A percentile compares a stretch with the other conserved stretches of the same genome.
Evolutionary conservation across 2,888 invertebrate species (phyloP).

Genomic region (Hermodice carunculata): DNA sequence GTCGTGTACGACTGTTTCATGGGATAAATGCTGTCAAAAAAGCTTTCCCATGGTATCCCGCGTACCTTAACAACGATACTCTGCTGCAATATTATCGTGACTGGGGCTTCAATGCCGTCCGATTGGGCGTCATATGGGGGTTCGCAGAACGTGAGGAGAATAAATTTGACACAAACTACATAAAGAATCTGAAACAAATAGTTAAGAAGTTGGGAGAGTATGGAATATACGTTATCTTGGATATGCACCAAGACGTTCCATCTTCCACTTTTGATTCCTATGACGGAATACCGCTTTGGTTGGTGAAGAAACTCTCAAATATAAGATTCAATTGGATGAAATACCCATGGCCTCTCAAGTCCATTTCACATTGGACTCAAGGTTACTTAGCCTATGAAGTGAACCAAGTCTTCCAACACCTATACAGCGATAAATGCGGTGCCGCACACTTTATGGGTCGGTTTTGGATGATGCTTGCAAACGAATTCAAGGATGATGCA

Average conservation of each 20-base stretch:
- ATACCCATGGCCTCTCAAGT: constrained; percentile 53
- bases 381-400: constrained; percentile 52
- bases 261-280: constrained; percentile 44
- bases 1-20: constrained; percentile 46
- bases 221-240: constrained; percentile 51
- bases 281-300: constrained; percentile 54
- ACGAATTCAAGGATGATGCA: constrained; percentile 30
- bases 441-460: constrained; percentile 38
- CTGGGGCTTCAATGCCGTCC: constrained; percentile 50
- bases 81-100: constrained; percentile 27
- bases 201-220: constrained; percentile 55
- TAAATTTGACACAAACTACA: constrained; percentile 47
- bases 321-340: constrained; percentile 27
- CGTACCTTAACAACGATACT: constrained; percentile 34
- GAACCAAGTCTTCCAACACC: constrained; percentile 47
- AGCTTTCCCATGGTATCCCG: constrained; percentile 44
- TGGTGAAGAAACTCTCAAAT: constrained; percentile 46
- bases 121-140: constrained; percentile 56
- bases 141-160: constrained; percentile 44
- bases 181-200: constrained; percentile 39
- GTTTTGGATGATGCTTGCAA: constrained; percentile 49
- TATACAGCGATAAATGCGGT: constrained; percentile 47
- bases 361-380: constrained; percentile 35
- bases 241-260: constrained; percentile 55
- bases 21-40: constrained; percentile 49